Evolutionary conservation across 2,888 invertebrate species (phyloP), one percentile per base, ranked within the genome.

Genomic region (Pseudoips prasinana): DNA sequence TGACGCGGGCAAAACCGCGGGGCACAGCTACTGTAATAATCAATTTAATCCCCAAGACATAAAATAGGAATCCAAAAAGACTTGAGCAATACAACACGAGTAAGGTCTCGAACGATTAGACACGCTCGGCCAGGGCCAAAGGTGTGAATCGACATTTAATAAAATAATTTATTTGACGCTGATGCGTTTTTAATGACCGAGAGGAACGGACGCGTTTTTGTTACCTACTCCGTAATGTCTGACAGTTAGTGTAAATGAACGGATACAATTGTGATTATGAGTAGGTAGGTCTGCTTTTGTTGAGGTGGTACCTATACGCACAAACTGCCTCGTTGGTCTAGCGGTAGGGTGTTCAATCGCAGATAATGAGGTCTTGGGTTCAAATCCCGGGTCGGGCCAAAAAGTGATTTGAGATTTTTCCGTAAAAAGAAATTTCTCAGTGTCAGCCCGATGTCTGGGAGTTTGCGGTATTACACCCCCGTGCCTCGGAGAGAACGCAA

Each of bases 61-160:
- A 8, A 6, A 30, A 25, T 31, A 20, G 20, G 22, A 29, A 32
- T 37, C 25, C 31, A 35, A 44, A 42, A 51, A 47, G 38, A 33
- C 29, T 8, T 25, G 29, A 25, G n/a, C 33, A 37, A 54, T 67
- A 64, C 60, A 65, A 54, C 48, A 61, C 53, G 48, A 25, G 49
- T 61, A 67, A 70, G 66, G 63, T 52, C 55, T 41, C 52, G 54
- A 39, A 55, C 66, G 63, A 73, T 78, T 75, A 72, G 77, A 64
- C 65, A 72, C 71, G 70, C 67, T 66, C 57, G 46, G 48, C 47
- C 60, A 51, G 66, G 69, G 69, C 61, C 73, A 75, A 72, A 84
- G 82, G 83, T 86, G 84, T 79, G 80, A 83, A 84, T 83, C 73
- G 78, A 77, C 81, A 80, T 86, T 83, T 82, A 83, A 81, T 83